Percentiles rank a stretch among this genome's conserved stretches.
Conservation (phyloP, 2,113 vertebrate genomes). For the Chionomys nivalis region DNA sequence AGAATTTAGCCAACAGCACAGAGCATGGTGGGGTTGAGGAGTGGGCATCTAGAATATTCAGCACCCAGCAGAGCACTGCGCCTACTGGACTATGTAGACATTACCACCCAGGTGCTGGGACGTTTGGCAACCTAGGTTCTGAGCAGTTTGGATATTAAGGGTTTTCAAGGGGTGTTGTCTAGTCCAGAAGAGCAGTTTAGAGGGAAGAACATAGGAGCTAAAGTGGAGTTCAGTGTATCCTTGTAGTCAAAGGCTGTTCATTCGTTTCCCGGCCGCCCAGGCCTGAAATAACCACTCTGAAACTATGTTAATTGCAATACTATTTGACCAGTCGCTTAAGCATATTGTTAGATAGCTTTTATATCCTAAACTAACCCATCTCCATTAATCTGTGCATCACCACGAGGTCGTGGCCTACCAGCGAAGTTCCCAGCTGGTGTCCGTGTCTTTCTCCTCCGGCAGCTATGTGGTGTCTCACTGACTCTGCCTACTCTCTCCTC, state of each 20-base stretch:
- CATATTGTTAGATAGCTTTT: no score
- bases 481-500: no score
- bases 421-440: no score
- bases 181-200: neutral
- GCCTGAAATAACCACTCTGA: no score
- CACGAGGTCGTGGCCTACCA: no score
- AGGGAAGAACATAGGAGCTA: neutral
- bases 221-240: neutral
- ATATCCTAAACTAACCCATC: no score
- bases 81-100: neutral
- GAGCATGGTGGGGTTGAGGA: neutral
- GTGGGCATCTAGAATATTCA: neutral
- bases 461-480: no score
- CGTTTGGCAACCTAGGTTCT: neutral
- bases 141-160: neutral
- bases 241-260: neutral
- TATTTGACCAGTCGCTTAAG: no score
- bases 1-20: neutral
- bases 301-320: no score
- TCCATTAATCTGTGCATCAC: no score
- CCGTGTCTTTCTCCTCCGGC: no score
- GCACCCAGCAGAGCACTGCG: neutral
- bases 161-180: neutral
- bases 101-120: neutral
- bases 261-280: no score